Evolutionary conservation across 2,888 invertebrate genomes (phyloP).

Genomic region (Meganola albula): DNA sequence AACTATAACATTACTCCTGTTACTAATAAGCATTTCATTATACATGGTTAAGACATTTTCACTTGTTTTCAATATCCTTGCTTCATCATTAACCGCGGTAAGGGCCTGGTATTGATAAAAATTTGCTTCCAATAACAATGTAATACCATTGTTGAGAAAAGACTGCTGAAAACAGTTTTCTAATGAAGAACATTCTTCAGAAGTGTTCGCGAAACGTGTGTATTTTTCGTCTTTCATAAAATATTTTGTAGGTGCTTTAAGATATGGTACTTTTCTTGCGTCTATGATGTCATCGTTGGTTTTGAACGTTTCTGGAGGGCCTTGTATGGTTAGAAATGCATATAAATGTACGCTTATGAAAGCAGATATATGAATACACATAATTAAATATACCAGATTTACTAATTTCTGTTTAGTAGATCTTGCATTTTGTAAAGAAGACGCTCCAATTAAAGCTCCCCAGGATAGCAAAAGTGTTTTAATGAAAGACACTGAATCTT

Average conservation of each 20-base stretch:
- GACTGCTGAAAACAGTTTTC: conserved; percentile 35
- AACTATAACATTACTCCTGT: conserved; percentile 32
- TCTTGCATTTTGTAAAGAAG: conserved; percentile 38
- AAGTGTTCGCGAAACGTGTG: conserved; percentile 35
- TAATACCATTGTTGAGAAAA: conserved; percentile 40
- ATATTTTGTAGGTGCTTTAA: conserved; percentile 36
- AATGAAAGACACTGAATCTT: conserved; percentile 27
- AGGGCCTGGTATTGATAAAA: conserved; percentile 41
- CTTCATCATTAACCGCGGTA: conserved; percentile 49
- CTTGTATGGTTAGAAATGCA: conserved; percentile 50
- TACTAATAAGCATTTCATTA: conserved; percentile 54
- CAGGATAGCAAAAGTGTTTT: conserved; percentile 43
- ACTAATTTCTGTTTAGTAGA: conserved; percentile 50
- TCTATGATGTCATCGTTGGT: conserved; percentile 43
- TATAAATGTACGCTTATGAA: conserved; percentile 53
- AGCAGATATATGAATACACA: conserved; percentile 47
- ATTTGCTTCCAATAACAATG: conserved; percentile 39
- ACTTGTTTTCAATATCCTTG: conserved; percentile 36
- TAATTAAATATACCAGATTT: conserved; percentile 43
- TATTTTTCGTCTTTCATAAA: conserved; percentile 44
- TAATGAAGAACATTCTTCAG: conserved; percentile 39
- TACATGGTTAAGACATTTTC: conserved; percentile 48
- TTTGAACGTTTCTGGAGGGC: conserved; percentile 42
- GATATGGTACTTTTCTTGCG: conserved; percentile 40
- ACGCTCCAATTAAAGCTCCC: conserved; percentile 50